These are phyloP conservation scores for Microctonus brassicae DNA, from an alignment of 2,888 invertebrate species.

Conservation along the genomic window DNA sequence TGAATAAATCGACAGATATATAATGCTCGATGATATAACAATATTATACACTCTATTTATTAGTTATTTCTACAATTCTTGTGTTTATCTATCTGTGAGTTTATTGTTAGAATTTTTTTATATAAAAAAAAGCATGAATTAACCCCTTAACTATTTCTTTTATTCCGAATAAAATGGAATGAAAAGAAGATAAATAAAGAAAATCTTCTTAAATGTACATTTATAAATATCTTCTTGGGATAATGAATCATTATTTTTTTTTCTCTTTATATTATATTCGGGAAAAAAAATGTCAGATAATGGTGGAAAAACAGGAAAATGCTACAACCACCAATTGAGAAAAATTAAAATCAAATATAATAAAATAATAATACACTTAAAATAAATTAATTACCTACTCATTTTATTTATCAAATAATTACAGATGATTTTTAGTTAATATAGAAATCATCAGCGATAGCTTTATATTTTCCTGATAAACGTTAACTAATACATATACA, in stretches of 20 bases:
- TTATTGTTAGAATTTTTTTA: constrained; percentile 44
- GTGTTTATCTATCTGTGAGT: constrained; percentile 45
- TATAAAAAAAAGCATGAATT: too few relatives aligned
- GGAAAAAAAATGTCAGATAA: too few relatives aligned
- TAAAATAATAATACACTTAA: too few relatives aligned
- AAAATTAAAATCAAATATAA: too few relatives aligned
- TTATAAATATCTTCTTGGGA: background rate
- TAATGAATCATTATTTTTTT: constrained; percentile 20
- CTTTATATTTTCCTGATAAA: background rate
- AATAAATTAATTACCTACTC: background rate
- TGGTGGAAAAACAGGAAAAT: background rate
- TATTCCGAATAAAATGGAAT: too few relatives aligned
- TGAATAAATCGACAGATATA: background rate
- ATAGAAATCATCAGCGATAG: background rate
- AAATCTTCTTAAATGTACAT: constrained; percentile 3
- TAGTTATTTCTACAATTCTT: background rate
- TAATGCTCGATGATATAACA: too few relatives aligned
- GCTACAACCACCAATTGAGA: too few relatives aligned
- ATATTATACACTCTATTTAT: too few relatives aligned
- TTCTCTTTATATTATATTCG: too few relatives aligned
- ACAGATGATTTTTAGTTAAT: background rate
- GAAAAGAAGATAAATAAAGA: background rate
- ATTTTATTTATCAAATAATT: constrained; percentile 3
- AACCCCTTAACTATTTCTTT: background rate
- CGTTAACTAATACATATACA: background rate